Evolutionary conservation across 2,888 invertebrate species (phyloP).

Genomic region (Formica aserva): DNA sequence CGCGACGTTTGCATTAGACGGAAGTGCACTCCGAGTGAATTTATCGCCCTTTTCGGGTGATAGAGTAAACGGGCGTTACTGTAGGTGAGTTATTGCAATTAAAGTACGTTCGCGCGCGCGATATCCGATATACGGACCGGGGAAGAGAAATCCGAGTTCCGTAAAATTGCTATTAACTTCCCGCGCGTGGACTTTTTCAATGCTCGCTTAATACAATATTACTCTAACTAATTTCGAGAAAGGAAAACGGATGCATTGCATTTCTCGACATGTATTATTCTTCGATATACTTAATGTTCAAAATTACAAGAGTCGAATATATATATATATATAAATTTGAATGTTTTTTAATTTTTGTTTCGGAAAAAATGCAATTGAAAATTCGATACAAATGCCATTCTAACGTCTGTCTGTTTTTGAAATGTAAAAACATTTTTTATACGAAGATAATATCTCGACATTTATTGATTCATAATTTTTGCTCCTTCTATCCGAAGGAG

Average conservation of each 20-base stretch:
- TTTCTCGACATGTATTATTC: background rate
- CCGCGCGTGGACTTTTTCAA: background rate
- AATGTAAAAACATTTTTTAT: background rate
- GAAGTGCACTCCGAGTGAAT: slow-evolving; percentile 37
- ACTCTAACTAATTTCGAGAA: background rate
- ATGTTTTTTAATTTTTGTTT: background rate
- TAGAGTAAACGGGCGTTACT: slow-evolving; percentile 46
- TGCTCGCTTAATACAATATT: slow-evolving; percentile 32
- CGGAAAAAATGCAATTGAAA: background rate
- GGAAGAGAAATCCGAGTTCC: background rate
- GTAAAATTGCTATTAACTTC: slow-evolving; percentile 46
- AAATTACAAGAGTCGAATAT: slow-evolving; percentile 1
- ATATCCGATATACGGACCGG: slow-evolving; percentile 19
- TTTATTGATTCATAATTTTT: slow-evolving; percentile 26
- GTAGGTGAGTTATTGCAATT: slow-evolving; percentile 71
- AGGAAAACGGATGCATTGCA: background rate
- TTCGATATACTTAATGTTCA: background rate
- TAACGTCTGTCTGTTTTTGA: background rate
- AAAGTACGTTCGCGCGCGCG: slow-evolving; percentile 56
- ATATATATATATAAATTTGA: background rate
- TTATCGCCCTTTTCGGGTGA: slow-evolving; percentile 50
- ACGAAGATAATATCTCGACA: slow-evolving; percentile 20
- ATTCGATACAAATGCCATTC: background rate
- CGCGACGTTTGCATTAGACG: slow-evolving; percentile 46
- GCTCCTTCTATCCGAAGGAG: background rate